Evolutionary conservation across 2,113 vertebrate species (phyloP).

Genomic region (Actinemys pallida): DNA sequence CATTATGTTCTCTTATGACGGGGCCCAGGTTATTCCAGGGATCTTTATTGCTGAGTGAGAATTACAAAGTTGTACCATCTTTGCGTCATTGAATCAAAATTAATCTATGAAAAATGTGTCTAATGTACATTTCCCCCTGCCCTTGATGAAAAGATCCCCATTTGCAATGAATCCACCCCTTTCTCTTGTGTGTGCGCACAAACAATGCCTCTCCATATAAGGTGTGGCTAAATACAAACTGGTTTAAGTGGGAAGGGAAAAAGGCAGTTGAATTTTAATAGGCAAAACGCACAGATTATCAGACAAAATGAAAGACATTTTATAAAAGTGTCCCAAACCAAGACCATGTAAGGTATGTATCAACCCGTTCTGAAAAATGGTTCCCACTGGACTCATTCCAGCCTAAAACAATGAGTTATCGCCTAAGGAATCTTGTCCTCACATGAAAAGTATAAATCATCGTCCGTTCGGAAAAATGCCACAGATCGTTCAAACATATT

Average conservation of each 20-base stretch:
- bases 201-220: constrained; percentile 50
- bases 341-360: constrained; percentile 82
- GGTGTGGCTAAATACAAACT: constrained; percentile 72
- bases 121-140: neutral
- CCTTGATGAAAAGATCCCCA: neutral
- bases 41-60: neutral
- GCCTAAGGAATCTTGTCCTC: constrained; percentile 81
- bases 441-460: constrained; percentile 83
- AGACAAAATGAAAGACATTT: constrained; percentile 58
- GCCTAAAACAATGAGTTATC: constrained; percentile 78
- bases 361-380: constrained; percentile 74
- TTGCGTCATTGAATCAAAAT: constrained; percentile 27
- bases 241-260: constrained; percentile 60
- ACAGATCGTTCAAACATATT: constrained; percentile 80
- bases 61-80: constrained; percentile 61
- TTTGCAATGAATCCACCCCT: neutral
- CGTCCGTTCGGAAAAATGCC: constrained; percentile 78
- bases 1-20: neutral
- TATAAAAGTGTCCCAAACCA: constrained; percentile 40
- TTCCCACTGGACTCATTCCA: constrained; percentile 83
- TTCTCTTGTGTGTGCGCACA: neutral
- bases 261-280: constrained; percentile 65
- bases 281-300: constrained; percentile 68
- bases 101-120: constrained; percentile 14
- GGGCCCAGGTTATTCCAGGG: neutral